Percentiles rank a stretch among this genome's conserved stretches.
phyloP scores from a whole-genome alignment of 2,888 invertebrate genomes.

The Hoplodrina ambigua region DNA sequence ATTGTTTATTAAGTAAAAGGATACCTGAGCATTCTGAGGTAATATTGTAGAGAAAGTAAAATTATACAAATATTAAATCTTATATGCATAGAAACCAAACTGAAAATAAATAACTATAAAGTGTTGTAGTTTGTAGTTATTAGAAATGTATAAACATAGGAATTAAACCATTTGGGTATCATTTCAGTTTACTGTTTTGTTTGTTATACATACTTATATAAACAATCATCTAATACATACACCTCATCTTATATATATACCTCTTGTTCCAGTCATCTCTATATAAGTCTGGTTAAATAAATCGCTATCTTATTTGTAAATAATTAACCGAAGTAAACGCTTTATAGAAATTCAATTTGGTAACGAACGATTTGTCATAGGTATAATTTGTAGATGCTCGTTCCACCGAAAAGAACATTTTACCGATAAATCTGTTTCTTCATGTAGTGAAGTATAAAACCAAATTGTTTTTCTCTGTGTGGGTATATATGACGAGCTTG shows the following conservation, averaged over 20 bases:
- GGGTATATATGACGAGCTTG: constrained; percentile 1
- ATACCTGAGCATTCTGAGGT: neutral
- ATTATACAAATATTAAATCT: constrained; percentile 1
- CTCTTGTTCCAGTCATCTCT: constrained; percentile 7
- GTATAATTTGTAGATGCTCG: constrained; percentile 44
- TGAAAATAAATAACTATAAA: constrained; percentile 17
- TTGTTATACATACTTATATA: constrained; percentile 26
- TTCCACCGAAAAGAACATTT: constrained; percentile 38
- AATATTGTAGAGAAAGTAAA: constrained; percentile 7
- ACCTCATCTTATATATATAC: constrained; percentile 4
- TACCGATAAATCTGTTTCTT: constrained; percentile 39
- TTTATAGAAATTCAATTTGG: constrained; percentile 46
- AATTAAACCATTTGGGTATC: neutral
- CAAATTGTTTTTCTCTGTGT: constrained; percentile 37
- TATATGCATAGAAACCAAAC: constrained; percentile 7
- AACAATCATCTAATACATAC: constrained; percentile 14
- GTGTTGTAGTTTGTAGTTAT: constrained; percentile 39
- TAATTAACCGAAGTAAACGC: constrained; percentile 35
- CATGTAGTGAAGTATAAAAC: constrained; percentile 23
- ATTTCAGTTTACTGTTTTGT: constrained; percentile 1
- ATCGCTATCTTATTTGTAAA: constrained; percentile 39
- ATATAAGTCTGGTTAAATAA: constrained; percentile 19
- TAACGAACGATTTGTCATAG: constrained; percentile 46
- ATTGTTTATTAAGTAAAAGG: constrained; percentile 24
- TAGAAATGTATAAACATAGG: constrained; percentile 29